Base-by-base conservation (phyloP, 2,797 vertebrate species). In the Lepus townsendii region DNA sequence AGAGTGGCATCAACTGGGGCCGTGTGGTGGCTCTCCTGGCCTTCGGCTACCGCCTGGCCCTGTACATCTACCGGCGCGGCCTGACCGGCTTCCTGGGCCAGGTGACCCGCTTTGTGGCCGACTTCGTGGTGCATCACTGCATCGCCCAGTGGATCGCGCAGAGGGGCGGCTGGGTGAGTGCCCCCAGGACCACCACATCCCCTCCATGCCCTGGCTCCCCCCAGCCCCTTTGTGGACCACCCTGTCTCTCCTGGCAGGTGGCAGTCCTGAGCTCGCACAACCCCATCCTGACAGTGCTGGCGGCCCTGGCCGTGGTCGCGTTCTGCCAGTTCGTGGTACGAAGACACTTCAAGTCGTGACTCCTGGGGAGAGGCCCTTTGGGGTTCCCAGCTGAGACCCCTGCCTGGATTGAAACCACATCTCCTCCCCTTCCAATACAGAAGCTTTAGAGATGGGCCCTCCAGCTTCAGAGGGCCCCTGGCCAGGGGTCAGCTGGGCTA, bases 131-230 rank as follows among this genome's bases (percentile, higher is more conserved):
- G 83, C 91, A 71, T 0, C 97, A 98, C 93, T 96, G 75, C 94
- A 98, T 99, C 4, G 98, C 98, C 22, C 97, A 30, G 26, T 99
- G 99, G 99, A 99, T 99, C 12, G 98, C 98, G 0, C 98, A 98
- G 96, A 97, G 98, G 75, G 99, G 99, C n/a, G 98, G 99, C 97
- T 99, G 99, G 99, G 99, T 99, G 95, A 98, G 98, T 97, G 42
- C 60, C 47, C 12, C 1, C 54, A 16, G 19, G 52, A 7, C 27
- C 1, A 0, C 2, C 0, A 5, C 7, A 27, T 27, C 78, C 68
- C 27, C 60, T 42, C 20, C 42, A 42, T 30, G 11, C 30, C 16
- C 27, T 2, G 27, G 22, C 35, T 16, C 1, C 32, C 54, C 0
- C 75, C 52, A 0, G 3, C 0, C 69, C 75, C 62, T 42, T n/a